Evolutionary conservation across 2,113 vertebrate genomes (phyloP).

Genomic region (Acanthisitta chloris): DNA sequence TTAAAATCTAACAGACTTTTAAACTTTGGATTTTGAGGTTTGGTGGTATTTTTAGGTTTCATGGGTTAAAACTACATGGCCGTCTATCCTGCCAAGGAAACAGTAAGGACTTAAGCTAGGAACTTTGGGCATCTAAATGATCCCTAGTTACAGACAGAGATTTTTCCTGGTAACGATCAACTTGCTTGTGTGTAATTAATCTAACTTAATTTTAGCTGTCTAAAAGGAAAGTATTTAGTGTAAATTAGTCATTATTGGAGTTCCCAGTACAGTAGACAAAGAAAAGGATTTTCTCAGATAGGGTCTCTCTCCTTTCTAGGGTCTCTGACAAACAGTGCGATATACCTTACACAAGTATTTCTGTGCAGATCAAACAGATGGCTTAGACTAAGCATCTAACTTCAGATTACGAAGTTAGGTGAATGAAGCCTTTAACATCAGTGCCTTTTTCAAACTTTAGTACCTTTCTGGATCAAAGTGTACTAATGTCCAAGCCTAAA

Average conservation of each 20-base stretch:
- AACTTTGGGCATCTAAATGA: background rate
- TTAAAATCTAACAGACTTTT: too few species aligned
- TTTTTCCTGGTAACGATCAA: background rate
- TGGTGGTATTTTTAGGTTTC: too few species aligned
- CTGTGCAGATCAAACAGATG: background rate
- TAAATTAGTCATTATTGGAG: background rate
- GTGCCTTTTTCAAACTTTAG: background rate
- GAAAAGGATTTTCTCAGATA: background rate
- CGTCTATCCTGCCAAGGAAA: too few species aligned
- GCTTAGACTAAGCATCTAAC: background rate
- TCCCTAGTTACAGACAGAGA: background rate
- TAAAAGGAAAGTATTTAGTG: background rate
- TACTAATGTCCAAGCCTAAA: background rate
- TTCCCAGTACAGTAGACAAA: background rate
- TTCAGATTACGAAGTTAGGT: background rate
- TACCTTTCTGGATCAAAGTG: background rate
- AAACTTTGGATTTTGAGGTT: too few species aligned
- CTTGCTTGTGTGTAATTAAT: background rate
- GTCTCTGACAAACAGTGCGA: background rate
- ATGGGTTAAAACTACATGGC: too few species aligned
- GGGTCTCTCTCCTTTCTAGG: fast-evolving
- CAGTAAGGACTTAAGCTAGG: background rate
- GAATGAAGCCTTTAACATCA: background rate
- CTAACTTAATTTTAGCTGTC: background rate
- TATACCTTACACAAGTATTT: background rate